Conservation (phyloP, 2,797 vertebrate species). For the Sebastes nivosus region DNA sequence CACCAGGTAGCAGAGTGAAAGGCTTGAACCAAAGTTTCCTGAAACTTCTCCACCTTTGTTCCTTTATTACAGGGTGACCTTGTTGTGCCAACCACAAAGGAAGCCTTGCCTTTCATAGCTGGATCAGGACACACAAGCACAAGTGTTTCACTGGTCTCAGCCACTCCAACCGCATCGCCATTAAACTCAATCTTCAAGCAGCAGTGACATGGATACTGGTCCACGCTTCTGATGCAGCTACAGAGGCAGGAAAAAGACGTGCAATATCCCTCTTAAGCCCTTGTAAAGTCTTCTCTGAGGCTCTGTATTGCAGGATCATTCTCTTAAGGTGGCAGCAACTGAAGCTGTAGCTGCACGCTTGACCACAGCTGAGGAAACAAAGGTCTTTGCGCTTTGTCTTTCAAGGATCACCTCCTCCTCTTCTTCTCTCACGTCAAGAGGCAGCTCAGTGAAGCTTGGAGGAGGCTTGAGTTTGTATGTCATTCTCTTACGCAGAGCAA, state of each 20-base stretch:
- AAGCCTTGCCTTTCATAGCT: too few relatives aligned
- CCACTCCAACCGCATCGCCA: background rate
- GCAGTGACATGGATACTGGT: background rate
- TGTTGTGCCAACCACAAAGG: too few relatives aligned
- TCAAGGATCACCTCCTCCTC: background rate
- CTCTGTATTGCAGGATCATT: background rate
- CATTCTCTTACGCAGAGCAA: background rate
- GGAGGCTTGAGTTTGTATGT: background rate
- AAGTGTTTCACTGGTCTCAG: background rate
- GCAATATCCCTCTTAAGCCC: background rate
- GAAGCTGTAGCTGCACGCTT: background rate
- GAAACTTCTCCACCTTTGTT: too few relatives aligned
- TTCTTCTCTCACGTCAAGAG: background rate
- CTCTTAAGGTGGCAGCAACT: background rate
- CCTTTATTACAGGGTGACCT: too few relatives aligned
- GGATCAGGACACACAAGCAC: background rate
- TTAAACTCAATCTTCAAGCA: background rate
- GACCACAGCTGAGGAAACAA: background rate
- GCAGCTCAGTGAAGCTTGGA: background rate
- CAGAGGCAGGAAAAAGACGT: too few relatives aligned
- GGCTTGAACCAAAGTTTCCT: background rate
- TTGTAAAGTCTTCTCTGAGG: background rate
- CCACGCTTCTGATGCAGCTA: background rate
- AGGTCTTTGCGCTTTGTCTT: background rate
- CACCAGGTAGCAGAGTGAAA: background rate